Evolutionary conservation across 2,113 vertebrate genomes (phyloP).

Genomic region (Gorsachius goisagi): DNA sequence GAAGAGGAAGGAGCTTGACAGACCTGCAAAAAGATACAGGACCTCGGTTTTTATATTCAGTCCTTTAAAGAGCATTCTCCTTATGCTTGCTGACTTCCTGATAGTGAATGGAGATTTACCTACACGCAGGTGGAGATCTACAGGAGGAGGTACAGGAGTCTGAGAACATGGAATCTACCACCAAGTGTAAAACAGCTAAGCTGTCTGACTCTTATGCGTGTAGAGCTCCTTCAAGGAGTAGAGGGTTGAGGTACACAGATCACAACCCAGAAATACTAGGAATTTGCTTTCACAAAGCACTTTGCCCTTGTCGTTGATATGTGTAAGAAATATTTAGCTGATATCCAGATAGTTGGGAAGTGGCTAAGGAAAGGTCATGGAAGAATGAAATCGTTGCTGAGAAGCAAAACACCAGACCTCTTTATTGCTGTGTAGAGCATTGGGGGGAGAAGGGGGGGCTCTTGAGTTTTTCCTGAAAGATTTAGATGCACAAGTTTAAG

Average conservation of each 20-base stretch:
- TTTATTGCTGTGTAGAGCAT: background rate
- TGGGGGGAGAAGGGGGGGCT: too few species aligned
- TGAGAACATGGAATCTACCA: background rate
- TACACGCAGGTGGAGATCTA: background rate
- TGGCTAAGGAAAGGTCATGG: background rate
- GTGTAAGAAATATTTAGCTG: background rate
- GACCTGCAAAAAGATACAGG: background rate
- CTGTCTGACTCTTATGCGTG: background rate
- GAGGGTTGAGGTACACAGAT: background rate
- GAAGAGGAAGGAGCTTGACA: background rate
- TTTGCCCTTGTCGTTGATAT: background rate
- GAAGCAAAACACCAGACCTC: background rate
- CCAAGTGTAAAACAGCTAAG: background rate
- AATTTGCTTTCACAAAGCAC: background rate
- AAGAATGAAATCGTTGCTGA: background rate
- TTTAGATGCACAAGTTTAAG: background rate
- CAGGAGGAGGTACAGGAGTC: background rate
- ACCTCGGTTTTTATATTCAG: background rate
- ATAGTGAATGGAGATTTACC: background rate
- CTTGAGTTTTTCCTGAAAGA: background rate
- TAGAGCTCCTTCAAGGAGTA: background rate
- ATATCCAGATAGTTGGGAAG: background rate
- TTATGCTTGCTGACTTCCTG: background rate
- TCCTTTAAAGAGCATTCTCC: background rate
- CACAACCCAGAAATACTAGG: background rate